Percentiles rank a stretch among this genome's conserved stretches.
phyloP scores from a whole-genome alignment of 1,140 invertebrate species.

The Cryptotermes secundus region DNA sequence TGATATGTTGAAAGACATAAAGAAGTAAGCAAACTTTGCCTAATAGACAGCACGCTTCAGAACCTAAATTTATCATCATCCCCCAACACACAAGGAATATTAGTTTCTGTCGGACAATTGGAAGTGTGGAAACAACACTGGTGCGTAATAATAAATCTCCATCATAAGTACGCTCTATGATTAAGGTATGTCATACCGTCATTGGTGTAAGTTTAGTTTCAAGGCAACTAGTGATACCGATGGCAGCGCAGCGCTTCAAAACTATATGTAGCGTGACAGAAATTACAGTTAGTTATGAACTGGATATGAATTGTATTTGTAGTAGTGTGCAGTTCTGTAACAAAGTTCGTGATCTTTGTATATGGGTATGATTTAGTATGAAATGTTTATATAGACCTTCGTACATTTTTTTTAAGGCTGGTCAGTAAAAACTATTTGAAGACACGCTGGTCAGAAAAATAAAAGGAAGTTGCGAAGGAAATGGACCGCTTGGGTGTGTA shows the following conservation, averaged over 20 bases:
- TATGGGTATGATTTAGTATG: neutral
- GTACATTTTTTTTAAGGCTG: neutral
- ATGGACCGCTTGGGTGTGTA: constrained; percentile 26
- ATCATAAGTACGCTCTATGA: neutral
- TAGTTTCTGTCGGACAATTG: neutral
- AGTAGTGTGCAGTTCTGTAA: neutral
- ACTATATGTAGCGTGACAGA: neutral
- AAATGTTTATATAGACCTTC: neutral
- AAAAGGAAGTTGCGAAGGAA: neutral
- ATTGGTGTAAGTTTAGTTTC: constrained; percentile 14
- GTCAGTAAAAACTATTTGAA: neutral
- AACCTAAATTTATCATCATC: neutral
- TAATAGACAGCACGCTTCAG: neutral
- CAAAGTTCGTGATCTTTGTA: neutral
- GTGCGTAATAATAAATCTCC: neutral
- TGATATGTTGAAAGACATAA: neutral
- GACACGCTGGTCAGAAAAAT: neutral
- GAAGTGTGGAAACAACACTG: neutral
- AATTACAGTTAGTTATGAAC: neutral
- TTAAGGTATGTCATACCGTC: neutral
- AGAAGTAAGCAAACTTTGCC: neutral
- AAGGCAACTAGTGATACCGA: neutral
- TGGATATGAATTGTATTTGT: neutral
- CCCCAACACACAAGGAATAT: neutral
- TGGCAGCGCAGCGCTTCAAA: neutral